Base-by-base conservation (phyloP, 2,113 vertebrate species). In the Mobula birostris region DNA sequence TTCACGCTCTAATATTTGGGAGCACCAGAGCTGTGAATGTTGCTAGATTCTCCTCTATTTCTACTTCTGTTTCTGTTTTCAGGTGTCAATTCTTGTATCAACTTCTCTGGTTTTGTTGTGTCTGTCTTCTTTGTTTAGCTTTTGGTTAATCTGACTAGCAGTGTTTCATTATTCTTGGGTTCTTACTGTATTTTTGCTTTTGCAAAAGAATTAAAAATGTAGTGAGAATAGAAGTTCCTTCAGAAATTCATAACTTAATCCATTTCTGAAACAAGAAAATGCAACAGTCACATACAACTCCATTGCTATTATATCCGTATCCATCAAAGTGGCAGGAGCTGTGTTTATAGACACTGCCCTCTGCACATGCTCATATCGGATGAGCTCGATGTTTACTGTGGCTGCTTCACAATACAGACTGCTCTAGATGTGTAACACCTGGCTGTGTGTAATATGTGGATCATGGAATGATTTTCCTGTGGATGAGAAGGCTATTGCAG, bases 381-480 rank as follows among this genome's bases (percentile, higher is more conserved):
- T 1, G 14, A 88, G 82, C 24, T 66, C 12, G 2, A 58, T 63
- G 11, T 63, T n/a, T 87, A n/a, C 14, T 58, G 9, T 9, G 27
- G 9, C 21, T 56, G 5, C 48, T 83, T 85, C 48, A 87, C 27
- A 63, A 87, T 58, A 63, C 29, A 29, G 56, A 61, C 56, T 63
- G 77, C 83, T 56, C 58, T 61, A 12, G 27, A 87, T 9, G 14
- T 63, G 58, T 63, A 61, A 63, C 83, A 63, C 32, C 77, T 79
- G 27, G 32, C 29, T n/a, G 76, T 77, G 29, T 12, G 24, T n/a
- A 77, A 77, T 87, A 63, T n/a, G 56, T 87, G n/a, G 85, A 90
- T 90, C 29, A 63, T 32, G 85, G 61, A 90, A 90, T 61, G 85
- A 66, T 66, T 90, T 90, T 63, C 29, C 85, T 68, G 85, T 68